Conservation (phyloP, 2,888 invertebrate genomes). For the Lacanobia wlatinum region DNA sequence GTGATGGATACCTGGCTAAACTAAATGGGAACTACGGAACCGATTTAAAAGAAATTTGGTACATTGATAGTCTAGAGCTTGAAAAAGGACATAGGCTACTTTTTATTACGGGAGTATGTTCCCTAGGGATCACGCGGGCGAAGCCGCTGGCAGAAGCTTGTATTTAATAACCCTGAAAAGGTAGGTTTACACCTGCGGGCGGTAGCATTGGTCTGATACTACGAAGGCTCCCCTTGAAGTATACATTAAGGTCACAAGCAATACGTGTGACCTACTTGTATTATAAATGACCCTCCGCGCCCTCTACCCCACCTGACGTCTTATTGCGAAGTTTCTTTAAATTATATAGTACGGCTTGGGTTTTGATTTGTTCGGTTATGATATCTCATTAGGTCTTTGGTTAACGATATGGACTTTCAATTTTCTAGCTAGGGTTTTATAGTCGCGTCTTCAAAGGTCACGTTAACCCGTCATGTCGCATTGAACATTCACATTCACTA, state of each 20-base stretch:
- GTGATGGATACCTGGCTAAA: background rate
- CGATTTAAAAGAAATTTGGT: too few species aligned
- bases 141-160: too few species aligned
- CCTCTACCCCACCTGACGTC: slow-evolving; percentile 8
- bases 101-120: too few species aligned
- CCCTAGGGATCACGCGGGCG: too few species aligned
- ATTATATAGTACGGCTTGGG: slow-evolving; percentile 4
- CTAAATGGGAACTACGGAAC: too few species aligned
- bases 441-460: too few species aligned
- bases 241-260: slow-evolving; percentile 56
- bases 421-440: background rate
- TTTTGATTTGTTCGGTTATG: background rate
- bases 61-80: too few species aligned
- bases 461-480: too few species aligned
- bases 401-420: background rate
- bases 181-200: slow-evolving; percentile 28
- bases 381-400: background rate
- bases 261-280: slow-evolving; percentile 62
- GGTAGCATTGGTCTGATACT: slow-evolving; percentile 41
- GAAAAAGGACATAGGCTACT: too few species aligned
- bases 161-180: slow-evolving; percentile 7
- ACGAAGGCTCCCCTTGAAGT: slow-evolving; percentile 57
- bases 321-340: slow-evolving; percentile 51
- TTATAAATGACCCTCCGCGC: slow-evolving; percentile 51
- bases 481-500: too few species aligned